Evolutionary conservation across 2,888 invertebrate species (phyloP), one percentile per base, ranked within the genome.

Genomic region (Lepeophtheirus nordmannii): DNA sequence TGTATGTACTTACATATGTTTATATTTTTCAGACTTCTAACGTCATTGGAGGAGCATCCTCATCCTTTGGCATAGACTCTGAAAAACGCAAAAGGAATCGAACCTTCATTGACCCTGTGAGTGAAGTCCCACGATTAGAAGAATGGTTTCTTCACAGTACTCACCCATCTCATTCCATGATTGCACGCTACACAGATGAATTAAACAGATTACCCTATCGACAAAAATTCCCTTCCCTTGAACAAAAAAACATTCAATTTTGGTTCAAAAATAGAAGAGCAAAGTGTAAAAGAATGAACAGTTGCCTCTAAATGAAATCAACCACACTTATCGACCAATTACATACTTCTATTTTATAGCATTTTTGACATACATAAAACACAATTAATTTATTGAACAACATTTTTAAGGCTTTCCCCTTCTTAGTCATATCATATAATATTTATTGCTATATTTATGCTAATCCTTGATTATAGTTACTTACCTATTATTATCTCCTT

Each of bases 201-300:
- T 80, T 98, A 71, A 98, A 98, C 77, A 83, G 87, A 69, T 93
- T 94, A 85, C 90, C 92, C 65, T 98, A 97, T 76, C 79, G 97
- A 73, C 94, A 94, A 62, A 96, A 97, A 77, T 98, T 97, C 76
- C 98, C 97, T 1, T 85, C 91, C n/a, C 80, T 98, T 69, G 97
- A 97, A 76, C 92, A 96, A 58, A 97, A 97, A 79, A 98, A 98
- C 75, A 96, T 98, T 70, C 97, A 98, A 78, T 93, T 98, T 76
- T 98, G 98, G 98, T 98, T 96, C 78, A 96, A 96, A 77, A 98
- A 98, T 75, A 85, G 97, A 58, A 82, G 98, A 67, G 98, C 98
- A 71, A 98, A 98, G 78, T 93, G 93, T 77, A 98, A 98, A 79
- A 82, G 97, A 68, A 80, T 96, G 73, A 89, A 91, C 77, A 89